Percentiles rank a stretch among this genome's conserved stretches.
Conservation (phyloP, 2,797 vertebrate genomes). For the Benthosema pterotum region DNA sequence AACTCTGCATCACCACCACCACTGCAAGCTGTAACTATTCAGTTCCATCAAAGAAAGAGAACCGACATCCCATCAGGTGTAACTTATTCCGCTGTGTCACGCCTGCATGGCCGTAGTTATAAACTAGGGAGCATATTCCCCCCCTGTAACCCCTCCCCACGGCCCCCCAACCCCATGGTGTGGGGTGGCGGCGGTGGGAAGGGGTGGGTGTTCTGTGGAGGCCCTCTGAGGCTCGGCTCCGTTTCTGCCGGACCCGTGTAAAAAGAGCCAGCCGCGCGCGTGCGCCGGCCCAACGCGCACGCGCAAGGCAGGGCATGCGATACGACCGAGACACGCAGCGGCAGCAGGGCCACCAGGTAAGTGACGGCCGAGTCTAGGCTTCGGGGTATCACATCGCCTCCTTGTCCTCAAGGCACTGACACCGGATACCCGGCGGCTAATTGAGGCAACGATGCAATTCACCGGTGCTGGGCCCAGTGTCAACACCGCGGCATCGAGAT, state of each 20-base stretch:
- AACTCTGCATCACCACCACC: no score
- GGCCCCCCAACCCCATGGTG: no score
- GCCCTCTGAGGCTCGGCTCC: slow-evolving; percentile 37
- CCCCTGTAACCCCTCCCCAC: no score
- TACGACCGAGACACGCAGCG: slow-evolving; percentile 52
- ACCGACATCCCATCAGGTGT: slow-evolving; percentile 63
- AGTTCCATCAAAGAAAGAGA: slow-evolving; percentile 70
- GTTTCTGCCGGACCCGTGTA: slow-evolving; percentile 53
- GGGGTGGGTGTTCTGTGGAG: slow-evolving; percentile 15
- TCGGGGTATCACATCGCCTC: slow-evolving; percentile 55
- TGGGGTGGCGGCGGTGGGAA: no score
- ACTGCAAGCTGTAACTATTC: slow-evolving; percentile 39
- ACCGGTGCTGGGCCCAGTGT: slow-evolving; percentile 52
- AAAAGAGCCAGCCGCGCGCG: slow-evolving; percentile 53
- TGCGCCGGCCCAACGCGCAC: no score
- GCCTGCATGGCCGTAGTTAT: slow-evolving; percentile 49
- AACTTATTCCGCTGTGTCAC: slow-evolving; percentile 39
- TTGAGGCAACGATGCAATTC: slow-evolving; percentile 66
- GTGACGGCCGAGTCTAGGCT: slow-evolving; percentile 45
- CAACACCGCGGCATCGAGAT: slow-evolving; percentile 64
- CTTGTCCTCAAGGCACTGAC: slow-evolving; percentile 59
- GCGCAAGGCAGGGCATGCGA: no score
- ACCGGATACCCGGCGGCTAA: slow-evolving; percentile 66
- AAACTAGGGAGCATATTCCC: slow-evolving; percentile 36
- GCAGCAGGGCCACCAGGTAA: slow-evolving; percentile 59